These are phyloP conservation scores for Pseudopipra pipra DNA, from an alignment of 2,113 vertebrate genomes.

Conservation along the genomic window DNA sequence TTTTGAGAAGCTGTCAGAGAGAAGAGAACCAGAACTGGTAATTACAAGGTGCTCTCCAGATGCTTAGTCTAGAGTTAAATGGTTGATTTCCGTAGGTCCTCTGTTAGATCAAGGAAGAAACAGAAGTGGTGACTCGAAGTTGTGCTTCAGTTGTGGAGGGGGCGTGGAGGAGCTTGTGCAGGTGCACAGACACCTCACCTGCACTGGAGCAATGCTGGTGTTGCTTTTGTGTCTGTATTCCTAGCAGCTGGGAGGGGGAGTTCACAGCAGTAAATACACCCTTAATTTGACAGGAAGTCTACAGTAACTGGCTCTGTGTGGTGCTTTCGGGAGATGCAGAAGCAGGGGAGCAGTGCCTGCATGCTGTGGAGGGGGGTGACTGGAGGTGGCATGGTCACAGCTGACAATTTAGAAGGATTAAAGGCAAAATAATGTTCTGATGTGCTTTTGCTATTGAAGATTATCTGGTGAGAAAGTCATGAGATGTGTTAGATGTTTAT, in stretches of 20 bases:
- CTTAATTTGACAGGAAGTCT: background rate
- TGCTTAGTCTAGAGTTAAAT: background rate
- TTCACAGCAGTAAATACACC: background rate
- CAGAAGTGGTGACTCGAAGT: background rate
- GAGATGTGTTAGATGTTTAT: background rate
- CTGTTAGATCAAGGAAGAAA: background rate
- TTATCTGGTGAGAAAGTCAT: background rate
- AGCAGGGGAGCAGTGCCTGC: background rate
- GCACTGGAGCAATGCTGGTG: background rate
- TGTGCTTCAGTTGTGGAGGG: background rate
- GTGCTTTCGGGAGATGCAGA: background rate
- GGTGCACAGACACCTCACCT: background rate
- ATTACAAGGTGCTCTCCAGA: background rate
- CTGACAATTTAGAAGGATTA: background rate
- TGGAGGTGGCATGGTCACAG: background rate
- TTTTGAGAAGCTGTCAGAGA: background rate
- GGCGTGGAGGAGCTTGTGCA: background rate
- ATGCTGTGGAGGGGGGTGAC: accelerated
- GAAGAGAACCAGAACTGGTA: background rate
- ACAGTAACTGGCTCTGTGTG: background rate
- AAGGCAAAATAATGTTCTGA: background rate
- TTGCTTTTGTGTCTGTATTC: background rate
- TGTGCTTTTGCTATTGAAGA: background rate
- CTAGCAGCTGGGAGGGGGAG: background rate
- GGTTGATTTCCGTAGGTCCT: background rate